A percentile compares a stretch with the other conserved stretches of the same genome.
These are phyloP conservation scores for Chamaetylas fuelleborni DNA, from an alignment of 2,113 vertebrate species.

Conservation along the genomic window DNA sequence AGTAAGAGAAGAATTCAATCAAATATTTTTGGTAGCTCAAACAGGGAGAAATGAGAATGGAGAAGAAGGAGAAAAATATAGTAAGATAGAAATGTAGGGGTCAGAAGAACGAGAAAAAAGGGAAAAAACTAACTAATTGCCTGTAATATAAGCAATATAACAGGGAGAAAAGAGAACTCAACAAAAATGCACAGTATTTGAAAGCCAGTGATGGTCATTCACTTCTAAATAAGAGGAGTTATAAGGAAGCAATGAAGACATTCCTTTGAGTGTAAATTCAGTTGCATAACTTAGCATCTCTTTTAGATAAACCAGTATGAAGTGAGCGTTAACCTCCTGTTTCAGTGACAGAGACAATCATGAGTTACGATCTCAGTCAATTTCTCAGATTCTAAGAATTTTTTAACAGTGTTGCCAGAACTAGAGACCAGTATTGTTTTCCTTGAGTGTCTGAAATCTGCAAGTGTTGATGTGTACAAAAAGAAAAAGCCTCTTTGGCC, in stretches of 20 bases:
- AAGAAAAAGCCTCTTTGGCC: neutral
- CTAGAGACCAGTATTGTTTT: neutral
- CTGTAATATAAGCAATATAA: neutral
- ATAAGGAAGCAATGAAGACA: neutral
- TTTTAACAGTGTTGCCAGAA: neutral
- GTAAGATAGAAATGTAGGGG: neutral
- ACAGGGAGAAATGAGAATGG: neutral
- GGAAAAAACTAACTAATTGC: neutral
- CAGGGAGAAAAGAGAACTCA: neutral
- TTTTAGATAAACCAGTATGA: neutral
- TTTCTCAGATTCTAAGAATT: neutral
- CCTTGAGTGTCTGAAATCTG: neutral
- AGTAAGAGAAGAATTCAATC: neutral
- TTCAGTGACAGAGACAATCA: neutral
- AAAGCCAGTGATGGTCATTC: neutral
- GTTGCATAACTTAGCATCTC: neutral
- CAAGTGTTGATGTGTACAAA: neutral
- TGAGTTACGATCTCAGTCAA: neutral
- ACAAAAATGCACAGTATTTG: neutral
- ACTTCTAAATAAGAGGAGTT: neutral
- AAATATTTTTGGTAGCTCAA: neutral
- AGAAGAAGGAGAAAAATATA: neutral
- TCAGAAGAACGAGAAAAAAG: neutral
- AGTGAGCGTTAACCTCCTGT: neutral
- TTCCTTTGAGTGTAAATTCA: neutral